Evolutionary conservation across 2,797 vertebrate genomes (phyloP).

Genomic region (Heteromormyrus szaboi): DNA sequence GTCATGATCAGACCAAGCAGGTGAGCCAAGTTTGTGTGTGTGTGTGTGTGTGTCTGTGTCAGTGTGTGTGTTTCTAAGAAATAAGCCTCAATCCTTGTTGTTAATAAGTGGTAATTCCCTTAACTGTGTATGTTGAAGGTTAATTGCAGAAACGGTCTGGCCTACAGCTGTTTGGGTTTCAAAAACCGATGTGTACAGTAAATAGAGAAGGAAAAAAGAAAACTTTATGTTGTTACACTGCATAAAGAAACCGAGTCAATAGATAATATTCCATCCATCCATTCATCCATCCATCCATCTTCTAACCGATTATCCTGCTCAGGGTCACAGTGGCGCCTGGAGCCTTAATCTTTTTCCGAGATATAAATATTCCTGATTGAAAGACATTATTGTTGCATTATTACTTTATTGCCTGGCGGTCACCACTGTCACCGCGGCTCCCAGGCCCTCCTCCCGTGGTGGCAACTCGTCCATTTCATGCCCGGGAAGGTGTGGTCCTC

Average conservation of each 20-base stretch:
- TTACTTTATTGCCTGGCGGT: background rate
- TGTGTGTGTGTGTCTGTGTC: conserved; percentile 8
- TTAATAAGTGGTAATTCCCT: conserved; percentile 55
- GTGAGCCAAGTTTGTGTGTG: background rate
- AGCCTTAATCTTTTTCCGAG: background rate
- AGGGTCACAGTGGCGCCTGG: background rate
- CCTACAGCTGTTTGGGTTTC: conserved; percentile 44
- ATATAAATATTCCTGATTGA: conserved; percentile 13
- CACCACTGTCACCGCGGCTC: background rate
- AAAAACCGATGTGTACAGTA: conserved; percentile 31
- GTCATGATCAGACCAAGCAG: background rate
- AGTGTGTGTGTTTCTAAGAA: conserved; percentile 10
- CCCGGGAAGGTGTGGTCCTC: conserved; percentile 21
- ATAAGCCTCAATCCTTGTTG: conserved; percentile 37
- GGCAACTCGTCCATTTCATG: background rate
- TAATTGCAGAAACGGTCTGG: conserved; percentile 49
- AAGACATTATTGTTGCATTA: background rate
- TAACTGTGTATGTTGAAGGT: conserved; percentile 56
- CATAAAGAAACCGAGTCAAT: background rate
- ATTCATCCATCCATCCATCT: background rate
- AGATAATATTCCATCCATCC: background rate
- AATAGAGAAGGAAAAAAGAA: background rate
- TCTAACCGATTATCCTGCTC: background rate
- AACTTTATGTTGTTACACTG: background rate
- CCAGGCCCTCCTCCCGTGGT: background rate